phyloP scores from a whole-genome alignment of 1,140 invertebrate genomes.

The Palaemon carinicauda region DNA sequence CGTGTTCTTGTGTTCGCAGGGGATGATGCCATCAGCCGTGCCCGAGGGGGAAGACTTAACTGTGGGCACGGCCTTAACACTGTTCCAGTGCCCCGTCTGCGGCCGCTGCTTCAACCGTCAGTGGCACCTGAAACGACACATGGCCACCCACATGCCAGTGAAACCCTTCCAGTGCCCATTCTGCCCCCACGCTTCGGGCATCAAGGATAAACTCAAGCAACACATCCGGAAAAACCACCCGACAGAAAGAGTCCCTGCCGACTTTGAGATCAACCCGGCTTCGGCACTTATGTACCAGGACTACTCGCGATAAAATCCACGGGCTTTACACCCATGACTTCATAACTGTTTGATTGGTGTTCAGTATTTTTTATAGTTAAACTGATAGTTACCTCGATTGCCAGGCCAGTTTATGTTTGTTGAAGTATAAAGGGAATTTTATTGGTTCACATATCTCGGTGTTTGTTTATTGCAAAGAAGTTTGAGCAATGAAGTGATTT shows the following conservation, averaged over 20 bases:
- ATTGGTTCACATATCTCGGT: too few relatives aligned
- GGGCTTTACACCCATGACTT: too few relatives aligned
- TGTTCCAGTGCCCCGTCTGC: constrained; percentile 38
- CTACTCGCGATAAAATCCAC: too few relatives aligned
- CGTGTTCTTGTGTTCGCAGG: constrained; percentile 16
- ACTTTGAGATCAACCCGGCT: constrained; percentile 14
- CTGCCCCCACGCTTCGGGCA: constrained; percentile 62
- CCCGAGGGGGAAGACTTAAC: background rate
- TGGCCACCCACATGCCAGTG: constrained; percentile 61
- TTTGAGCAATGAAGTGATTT: too few relatives aligned
- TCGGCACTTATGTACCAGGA: background rate
- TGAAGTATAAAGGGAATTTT: too few relatives aligned
- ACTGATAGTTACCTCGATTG: too few relatives aligned
- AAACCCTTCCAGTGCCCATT: constrained; percentile 64
- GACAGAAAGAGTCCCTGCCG: constrained; percentile 19
- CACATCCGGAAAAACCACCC: constrained; percentile 56
- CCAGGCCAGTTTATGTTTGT: too few relatives aligned
- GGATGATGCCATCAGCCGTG: background rate
- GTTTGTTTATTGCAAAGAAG: too few relatives aligned
- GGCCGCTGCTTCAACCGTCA: constrained; percentile 52
- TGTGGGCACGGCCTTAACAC: background rate
- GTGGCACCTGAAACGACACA: constrained; percentile 64
- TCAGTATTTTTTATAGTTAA: too few relatives aligned
- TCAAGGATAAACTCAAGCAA: constrained; percentile 57
- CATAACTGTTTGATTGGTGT: too few relatives aligned